These are phyloP conservation scores for Holothuria scabra DNA, from an alignment of 53 echinoderm and acorn worm genomes.

Conservation along the genomic window DNA sequence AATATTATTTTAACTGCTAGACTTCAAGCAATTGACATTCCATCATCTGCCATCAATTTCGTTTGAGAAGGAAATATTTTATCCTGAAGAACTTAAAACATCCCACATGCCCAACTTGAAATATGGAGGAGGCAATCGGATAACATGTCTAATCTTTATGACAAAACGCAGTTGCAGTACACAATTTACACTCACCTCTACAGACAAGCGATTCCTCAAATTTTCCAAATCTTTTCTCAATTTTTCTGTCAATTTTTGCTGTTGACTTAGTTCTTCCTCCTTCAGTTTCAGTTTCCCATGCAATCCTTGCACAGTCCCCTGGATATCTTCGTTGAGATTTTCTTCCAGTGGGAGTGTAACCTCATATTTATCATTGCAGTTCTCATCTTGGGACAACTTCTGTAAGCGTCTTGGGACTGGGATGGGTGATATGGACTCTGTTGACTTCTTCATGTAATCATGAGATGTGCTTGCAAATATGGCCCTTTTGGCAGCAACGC, in stretches of 20 bases:
- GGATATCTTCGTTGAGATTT: slow-evolving; percentile 63
- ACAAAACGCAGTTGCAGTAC: background rate
- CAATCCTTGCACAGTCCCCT: slow-evolving; percentile 72
- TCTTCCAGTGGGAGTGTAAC: slow-evolving; percentile 55
- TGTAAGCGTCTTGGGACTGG: slow-evolving; percentile 65
- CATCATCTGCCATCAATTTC: no score
- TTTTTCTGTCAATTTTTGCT: slow-evolving; percentile 70
- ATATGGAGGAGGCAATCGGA: no score
- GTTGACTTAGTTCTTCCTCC: slow-evolving; percentile 74
- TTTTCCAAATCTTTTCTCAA: slow-evolving; percentile 77
- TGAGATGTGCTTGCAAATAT: slow-evolving; percentile 31
- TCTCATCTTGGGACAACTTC: slow-evolving; percentile 50
- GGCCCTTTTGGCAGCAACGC: slow-evolving; percentile 46
- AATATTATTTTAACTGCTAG: no score
- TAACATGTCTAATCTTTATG: background rate
- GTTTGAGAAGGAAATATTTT: no score
- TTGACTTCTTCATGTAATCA: slow-evolving; percentile 33
- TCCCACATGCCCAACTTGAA: no score
- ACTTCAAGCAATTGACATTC: no score
- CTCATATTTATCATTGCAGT: slow-evolving; percentile 58
- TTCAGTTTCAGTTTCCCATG: slow-evolving; percentile 74
- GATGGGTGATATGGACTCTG: background rate
- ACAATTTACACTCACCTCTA: slow-evolving; percentile 69
- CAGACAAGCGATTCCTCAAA: slow-evolving; percentile 72
- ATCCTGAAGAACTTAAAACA: no score